Evolutionary conservation across 2,113 vertebrate genomes (phyloP).

Genomic region (Trematomus loennbergii): DNA sequence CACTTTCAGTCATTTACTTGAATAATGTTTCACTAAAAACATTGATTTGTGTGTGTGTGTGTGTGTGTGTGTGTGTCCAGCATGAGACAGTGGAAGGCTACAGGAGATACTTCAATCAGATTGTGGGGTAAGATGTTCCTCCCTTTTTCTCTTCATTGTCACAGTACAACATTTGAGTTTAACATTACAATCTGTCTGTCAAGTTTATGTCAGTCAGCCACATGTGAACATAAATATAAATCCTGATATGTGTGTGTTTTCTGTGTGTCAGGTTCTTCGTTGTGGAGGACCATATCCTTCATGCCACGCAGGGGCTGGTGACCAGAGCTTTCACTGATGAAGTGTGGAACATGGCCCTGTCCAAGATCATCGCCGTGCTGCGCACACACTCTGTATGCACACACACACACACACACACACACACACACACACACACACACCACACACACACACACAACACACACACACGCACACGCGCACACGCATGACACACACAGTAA

Average conservation of each 20-base stretch:
- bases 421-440: too few species aligned
- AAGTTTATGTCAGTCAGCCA: not conserved
- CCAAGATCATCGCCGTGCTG: slow-evolving; percentile 97
- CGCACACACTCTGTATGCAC: slow-evolving; percentile 95
- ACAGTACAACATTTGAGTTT: not conserved
- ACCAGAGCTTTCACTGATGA: slow-evolving; percentile 95
- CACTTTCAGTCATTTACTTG: not conserved
- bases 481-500: slow-evolving; percentile 6
- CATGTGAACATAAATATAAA: not conserved
- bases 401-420: not conserved
- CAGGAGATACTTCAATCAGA: slow-evolving; percentile 98
- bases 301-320: slow-evolving; percentile 93
- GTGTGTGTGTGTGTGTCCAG: slow-evolving; percentile 84
- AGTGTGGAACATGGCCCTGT: slow-evolving; percentile 99
- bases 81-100: slow-evolving; percentile 98
- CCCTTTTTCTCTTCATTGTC: not conserved
- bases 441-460: slow-evolving; percentile 8
- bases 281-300: slow-evolving; percentile 97
- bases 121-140: slow-evolving; percentile 90
- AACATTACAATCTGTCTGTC: not conserved
- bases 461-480: not conserved
- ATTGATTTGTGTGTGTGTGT: slow-evolving; percentile 10
- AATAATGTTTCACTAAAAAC: not conserved
- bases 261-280: slow-evolving; percentile 91
- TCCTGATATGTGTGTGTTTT: not conserved